These are phyloP conservation scores for Micronycteris hirsuta DNA, from an alignment of 2,113 vertebrate genomes.

Conservation along the genomic window DNA sequence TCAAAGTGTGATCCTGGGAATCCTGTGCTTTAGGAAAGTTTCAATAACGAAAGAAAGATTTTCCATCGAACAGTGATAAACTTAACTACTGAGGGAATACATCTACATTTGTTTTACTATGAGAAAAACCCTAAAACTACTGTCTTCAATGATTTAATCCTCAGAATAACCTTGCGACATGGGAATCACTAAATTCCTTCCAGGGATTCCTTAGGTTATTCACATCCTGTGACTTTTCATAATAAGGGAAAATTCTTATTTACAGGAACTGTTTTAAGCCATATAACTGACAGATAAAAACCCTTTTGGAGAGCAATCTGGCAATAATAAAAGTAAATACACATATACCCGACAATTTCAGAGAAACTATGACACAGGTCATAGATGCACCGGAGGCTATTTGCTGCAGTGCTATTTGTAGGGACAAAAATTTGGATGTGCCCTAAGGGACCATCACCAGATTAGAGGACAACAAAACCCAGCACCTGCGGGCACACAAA, in stretches of 20 bases:
- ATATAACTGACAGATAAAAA: neutral
- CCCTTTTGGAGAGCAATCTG: neutral
- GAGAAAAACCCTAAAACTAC: neutral
- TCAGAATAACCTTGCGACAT: neutral
- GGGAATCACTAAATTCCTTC: neutral
- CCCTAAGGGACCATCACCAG: neutral
- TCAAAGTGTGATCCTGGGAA: neutral
- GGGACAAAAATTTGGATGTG: neutral
- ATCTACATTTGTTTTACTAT: neutral
- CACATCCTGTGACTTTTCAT: neutral
- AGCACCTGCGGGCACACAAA: neutral
- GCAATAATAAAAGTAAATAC: conserved; percentile 26
- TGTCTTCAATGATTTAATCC: conserved; percentile 32
- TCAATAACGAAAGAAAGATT: neutral
- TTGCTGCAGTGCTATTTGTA: neutral
- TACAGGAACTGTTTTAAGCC: neutral
- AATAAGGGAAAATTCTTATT: neutral
- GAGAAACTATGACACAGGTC: neutral
- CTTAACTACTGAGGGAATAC: neutral
- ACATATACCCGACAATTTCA: neutral
- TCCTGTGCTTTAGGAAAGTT: conserved; percentile 2
- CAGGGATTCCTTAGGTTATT: neutral
- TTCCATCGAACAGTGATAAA: neutral
- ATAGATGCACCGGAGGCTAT: neutral
- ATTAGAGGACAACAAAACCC: neutral